Percentiles rank a stretch among this genome's conserved stretches.
These are phyloP conservation scores for Botrylloides violaceus DNA, from an alignment of 23 tunicate genomes.

Conservation along the genomic window DNA sequence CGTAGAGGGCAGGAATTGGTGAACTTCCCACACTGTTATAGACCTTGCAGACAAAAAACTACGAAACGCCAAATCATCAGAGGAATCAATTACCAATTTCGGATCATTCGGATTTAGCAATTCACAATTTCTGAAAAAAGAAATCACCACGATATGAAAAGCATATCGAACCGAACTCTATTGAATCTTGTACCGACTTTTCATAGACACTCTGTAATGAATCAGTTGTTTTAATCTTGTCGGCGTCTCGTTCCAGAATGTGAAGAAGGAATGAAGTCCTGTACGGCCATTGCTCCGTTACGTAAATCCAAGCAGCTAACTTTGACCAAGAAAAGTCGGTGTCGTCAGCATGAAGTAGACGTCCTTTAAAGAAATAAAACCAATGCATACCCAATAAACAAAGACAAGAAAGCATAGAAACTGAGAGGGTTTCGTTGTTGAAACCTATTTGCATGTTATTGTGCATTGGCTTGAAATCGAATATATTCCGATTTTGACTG, in stretches of 20 bases:
- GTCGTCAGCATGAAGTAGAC: conserved; percentile 55
- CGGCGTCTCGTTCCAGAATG: conserved; percentile 8
- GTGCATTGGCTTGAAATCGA: too few relatives aligned
- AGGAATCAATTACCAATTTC: conserved; percentile 30
- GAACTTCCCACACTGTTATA: conserved; percentile 45
- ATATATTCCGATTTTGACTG: too few relatives aligned
- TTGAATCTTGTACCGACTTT: too few relatives aligned
- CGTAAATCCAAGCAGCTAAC: conserved; percentile 71
- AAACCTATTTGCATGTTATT: too few relatives aligned
- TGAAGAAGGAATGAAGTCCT: conserved; percentile 47
- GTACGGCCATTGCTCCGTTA: conserved; percentile 86
- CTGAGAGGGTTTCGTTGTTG: too few relatives aligned
- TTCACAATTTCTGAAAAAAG: not conserved
- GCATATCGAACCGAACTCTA: too few relatives aligned
- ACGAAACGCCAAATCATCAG: conserved; percentile 38
- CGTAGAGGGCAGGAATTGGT: conserved; percentile 35
- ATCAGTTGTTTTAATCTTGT: not conserved
- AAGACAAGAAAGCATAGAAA: too few relatives aligned
- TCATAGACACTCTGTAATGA: conserved; percentile 2
- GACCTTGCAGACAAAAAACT: conserved; percentile 41
- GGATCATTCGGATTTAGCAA: conserved; percentile 13
- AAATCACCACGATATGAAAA: too few relatives aligned
- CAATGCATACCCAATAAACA: too few relatives aligned
- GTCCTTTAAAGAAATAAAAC: conserved; percentile 26
- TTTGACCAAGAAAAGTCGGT: conserved; percentile 57